phyloP scores from a whole-genome alignment of 2,113 vertebrate species.

The Archocentrus centrarchus region DNA sequence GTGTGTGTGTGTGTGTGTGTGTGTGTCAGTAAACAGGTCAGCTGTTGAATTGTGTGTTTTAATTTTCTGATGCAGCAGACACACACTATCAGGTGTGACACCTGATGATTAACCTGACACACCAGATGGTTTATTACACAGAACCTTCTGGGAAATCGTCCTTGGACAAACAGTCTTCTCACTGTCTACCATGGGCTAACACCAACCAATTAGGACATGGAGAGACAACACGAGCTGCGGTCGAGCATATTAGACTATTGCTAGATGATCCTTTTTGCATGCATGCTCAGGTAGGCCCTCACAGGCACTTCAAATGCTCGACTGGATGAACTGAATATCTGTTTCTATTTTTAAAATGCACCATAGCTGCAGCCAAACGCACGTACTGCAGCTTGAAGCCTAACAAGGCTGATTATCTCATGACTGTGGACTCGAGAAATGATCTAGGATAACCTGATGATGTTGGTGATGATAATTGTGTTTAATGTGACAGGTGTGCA shows the following conservation, averaged over 20 bases:
- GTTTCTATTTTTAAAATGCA: too few relatives aligned
- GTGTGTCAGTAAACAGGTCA: neutral
- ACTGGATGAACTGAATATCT: too few relatives aligned
- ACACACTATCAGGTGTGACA: neutral
- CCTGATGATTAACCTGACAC: conserved; percentile 2
- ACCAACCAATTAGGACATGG: neutral
- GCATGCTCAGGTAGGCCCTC: too few relatives aligned
- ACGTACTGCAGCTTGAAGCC: neutral
- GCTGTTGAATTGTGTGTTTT: neutral
- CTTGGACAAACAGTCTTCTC: neutral
- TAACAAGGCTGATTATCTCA: neutral
- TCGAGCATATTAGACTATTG: neutral
- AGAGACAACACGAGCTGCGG: neutral
- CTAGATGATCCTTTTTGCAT: neutral
- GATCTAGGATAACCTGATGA: fast-evolving
- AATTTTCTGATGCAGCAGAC: neutral
- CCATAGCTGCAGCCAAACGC: too few relatives aligned
- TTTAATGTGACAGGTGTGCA: fast-evolving
- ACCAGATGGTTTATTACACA: neutral
- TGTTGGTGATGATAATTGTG: neutral
- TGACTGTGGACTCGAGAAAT: neutral
- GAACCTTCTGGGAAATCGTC: neutral
- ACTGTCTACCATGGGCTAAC: neutral
- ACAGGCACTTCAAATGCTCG: too few relatives aligned
- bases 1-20: neutral